phyloP scores from a whole-genome alignment of 2,797 vertebrate species.

The Intellagama lesueurii region DNA sequence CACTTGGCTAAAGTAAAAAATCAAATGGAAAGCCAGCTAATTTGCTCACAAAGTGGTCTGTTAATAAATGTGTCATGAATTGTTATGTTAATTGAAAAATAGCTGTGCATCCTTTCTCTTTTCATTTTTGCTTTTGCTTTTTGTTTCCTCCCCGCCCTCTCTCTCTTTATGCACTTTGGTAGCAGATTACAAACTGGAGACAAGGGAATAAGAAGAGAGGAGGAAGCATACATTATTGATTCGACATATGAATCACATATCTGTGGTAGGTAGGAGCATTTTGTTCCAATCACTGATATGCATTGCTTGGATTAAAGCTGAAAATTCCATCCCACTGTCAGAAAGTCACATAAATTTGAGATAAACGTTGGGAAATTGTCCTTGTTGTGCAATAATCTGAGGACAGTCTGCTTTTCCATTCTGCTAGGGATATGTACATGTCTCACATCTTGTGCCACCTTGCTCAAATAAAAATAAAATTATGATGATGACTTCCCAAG shows the following conservation, averaged over 20 bases:
- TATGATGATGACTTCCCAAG: neutral
- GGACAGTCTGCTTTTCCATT: neutral
- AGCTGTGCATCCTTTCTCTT: constrained; percentile 42
- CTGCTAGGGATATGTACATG: constrained; percentile 7
- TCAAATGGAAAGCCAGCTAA: neutral
- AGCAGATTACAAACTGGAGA: constrained; percentile 53
- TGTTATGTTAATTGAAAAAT: constrained; percentile 53
- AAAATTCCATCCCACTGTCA: constrained; percentile 26
- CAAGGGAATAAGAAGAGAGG: constrained; percentile 30
- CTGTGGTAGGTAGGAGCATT: constrained; percentile 37
- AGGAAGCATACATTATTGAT: constrained; percentile 54
- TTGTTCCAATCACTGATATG: constrained; percentile 31
- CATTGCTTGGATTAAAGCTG: neutral
- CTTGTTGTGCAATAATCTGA: constrained; percentile 7
- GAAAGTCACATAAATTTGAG: constrained; percentile 23
- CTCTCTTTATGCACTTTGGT: constrained; percentile 38
- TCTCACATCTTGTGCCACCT: neutral
- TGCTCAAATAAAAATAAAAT: neutral
- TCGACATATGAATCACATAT: constrained; percentile 29
- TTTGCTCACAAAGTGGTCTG: neutral
- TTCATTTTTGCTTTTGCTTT: neutral
- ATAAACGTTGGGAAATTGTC: constrained; percentile 5
- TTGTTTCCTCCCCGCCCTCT: no score
- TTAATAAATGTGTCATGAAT: neutral
- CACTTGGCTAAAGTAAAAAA: neutral